A percentile compares a stretch with the other conserved stretches of the same genome.
Evolutionary conservation across 2,888 invertebrate genomes (phyloP).

Genomic region (Gari tellinella): DNA sequence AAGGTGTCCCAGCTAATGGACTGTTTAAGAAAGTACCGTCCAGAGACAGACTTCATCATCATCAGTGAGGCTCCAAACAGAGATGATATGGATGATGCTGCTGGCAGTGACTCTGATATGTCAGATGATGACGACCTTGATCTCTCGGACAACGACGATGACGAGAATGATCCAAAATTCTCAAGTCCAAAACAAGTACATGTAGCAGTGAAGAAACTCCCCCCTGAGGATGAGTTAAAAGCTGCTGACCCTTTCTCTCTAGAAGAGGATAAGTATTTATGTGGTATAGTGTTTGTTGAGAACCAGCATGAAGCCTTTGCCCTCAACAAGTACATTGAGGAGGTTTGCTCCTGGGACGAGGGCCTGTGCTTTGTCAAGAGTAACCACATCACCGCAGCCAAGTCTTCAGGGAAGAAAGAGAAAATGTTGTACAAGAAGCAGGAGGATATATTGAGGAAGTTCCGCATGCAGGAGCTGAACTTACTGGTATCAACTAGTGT

Average conservation of each 20-base stretch:
- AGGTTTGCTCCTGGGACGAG: conserved; percentile 83
- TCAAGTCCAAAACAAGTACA: conserved; percentile 73
- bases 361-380: conserved; percentile 82
- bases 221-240: conserved; percentile 53
- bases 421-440: conserved; percentile 77
- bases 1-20: conserved; percentile 92
- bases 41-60: conserved; percentile 82
- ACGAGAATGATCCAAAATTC: conserved; percentile 38
- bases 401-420: conserved; percentile 59
- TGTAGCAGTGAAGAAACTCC: conserved; percentile 85
- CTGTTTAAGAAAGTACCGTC: conserved; percentile 90
- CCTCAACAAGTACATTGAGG: conserved; percentile 89
- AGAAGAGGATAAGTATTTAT: conserved; percentile 87
- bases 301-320: conserved; percentile 94
- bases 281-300: conserved; percentile 95
- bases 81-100: conserved; percentile 33
- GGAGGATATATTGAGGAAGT: conserved; percentile 82
- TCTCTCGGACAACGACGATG: conserved; percentile 65
- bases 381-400: conserved; percentile 78
- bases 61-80: conserved; percentile 65
- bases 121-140: conserved; percentile 74
- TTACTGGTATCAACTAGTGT: conserved; percentile 82
- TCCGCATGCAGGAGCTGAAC: conserved; percentile 82
- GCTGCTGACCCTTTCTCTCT: conserved; percentile 74
- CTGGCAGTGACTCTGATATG: conserved; percentile 68